A percentile compares a stretch with the other conserved stretches of the same genome.
These are phyloP conservation scores for Acronicta leporina DNA, from an alignment of 2,888 invertebrate genomes.

Conservation along the genomic window DNA sequence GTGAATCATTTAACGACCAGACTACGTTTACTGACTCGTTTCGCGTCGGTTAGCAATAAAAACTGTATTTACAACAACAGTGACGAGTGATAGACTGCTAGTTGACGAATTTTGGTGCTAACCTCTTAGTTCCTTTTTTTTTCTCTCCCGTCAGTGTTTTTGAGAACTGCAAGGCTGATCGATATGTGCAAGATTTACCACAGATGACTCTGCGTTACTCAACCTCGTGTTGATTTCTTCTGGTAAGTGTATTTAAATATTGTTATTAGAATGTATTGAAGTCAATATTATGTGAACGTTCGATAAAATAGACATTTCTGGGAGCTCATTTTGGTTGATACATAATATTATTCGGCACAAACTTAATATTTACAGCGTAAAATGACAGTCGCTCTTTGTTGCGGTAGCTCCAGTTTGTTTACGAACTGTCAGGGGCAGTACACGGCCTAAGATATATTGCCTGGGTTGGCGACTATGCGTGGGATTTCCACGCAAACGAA, in stretches of 20 bases:
- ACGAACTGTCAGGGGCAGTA: slow-evolving; percentile 90
- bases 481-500: slow-evolving; percentile 69
- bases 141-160: slow-evolving; percentile 79
- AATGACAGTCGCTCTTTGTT: slow-evolving; percentile 79
- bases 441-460: slow-evolving; percentile 90
- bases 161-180: slow-evolving; percentile 88
- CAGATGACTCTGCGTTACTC: slow-evolving; percentile 85
- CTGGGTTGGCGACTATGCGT: slow-evolving; percentile 89
- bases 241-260: slow-evolving; percentile 74
- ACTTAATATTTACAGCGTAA: slow-evolving; percentile 59
- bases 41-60: slow-evolving; percentile 72
- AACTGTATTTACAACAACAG: slow-evolving; percentile 72
- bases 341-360: slow-evolving; percentile 44
- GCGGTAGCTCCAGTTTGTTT: slow-evolving; percentile 89
- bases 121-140: slow-evolving; percentile 83
- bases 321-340: slow-evolving; percentile 40
- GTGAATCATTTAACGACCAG: slow-evolving; percentile 82
- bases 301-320: slow-evolving; percentile 55
- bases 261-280: slow-evolving; percentile 45
- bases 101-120: slow-evolving; percentile 82
- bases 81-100: slow-evolving; percentile 76
- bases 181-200: slow-evolving; percentile 88
- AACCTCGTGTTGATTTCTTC: slow-evolving; percentile 73
- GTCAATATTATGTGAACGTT: slow-evolving; percentile 54
- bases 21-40: slow-evolving; percentile 69